These are phyloP conservation scores for Microcebus tavaratra DNA, from an alignment of 2,113 vertebrate genomes.

Conservation along the genomic window DNA sequence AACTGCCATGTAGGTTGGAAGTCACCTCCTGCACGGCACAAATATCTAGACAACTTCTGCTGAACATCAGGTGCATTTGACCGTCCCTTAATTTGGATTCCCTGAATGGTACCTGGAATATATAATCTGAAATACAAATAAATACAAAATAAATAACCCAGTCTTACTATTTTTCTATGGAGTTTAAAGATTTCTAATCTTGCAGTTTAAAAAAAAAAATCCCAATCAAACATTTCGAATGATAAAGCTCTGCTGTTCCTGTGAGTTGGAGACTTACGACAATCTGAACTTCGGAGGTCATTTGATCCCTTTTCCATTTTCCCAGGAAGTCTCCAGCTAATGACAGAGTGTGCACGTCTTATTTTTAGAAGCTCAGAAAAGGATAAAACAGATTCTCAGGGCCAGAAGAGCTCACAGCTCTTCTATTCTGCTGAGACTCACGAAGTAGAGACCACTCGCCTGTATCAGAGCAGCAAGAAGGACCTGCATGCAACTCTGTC, in stretches of 20 bases:
- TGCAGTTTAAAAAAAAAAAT: background rate
- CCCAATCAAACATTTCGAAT: background rate
- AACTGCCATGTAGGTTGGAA: background rate
- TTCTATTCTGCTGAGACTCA: background rate
- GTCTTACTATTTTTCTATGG: background rate
- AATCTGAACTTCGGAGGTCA: background rate
- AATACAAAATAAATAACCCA: background rate
- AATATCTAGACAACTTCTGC: background rate
- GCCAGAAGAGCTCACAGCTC: background rate
- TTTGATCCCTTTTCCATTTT: background rate
- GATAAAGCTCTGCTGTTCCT: background rate
- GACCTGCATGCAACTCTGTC: fast-evolving
- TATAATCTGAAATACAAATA: constrained; percentile 45
- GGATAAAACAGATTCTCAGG: background rate
- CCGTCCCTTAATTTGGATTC: constrained; percentile 14
- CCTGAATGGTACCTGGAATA: constrained; percentile 33
- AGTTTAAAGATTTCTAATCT: constrained; percentile 29
- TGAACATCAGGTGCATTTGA: background rate
- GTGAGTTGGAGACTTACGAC: background rate
- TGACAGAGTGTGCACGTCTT: background rate
- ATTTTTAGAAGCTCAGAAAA: background rate
- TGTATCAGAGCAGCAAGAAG: background rate
- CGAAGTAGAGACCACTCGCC: background rate
- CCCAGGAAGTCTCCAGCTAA: background rate
- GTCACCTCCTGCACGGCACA: background rate